A percentile compares a stretch with the other conserved stretches of the same genome.
phyloP scores from a whole-genome alignment of 2,113 vertebrate species.

The Puffinus mauretanicus region DNA sequence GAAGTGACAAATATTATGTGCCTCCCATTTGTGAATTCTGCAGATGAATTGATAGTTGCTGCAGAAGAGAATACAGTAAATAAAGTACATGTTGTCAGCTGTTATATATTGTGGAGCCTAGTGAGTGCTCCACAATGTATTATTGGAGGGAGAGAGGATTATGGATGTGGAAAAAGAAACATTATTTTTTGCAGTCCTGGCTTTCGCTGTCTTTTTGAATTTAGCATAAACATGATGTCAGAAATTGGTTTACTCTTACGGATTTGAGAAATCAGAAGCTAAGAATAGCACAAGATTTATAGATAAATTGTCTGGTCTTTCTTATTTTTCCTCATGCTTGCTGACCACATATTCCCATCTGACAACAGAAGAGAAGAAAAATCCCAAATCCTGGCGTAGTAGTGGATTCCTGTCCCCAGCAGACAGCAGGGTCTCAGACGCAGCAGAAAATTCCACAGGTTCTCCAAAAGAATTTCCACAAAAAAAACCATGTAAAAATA shows the following conservation, averaged over 20 bases:
- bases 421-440: background rate
- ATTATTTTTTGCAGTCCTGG: background rate
- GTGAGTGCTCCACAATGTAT: background rate
- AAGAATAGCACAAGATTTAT: background rate
- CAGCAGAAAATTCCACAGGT: background rate
- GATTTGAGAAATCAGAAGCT: background rate
- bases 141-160: background rate
- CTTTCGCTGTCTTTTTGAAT: background rate
- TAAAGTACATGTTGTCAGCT: background rate
- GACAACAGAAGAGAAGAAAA: background rate
- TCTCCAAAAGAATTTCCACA: background rate
- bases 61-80: background rate
- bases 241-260: background rate
- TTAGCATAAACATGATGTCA: background rate
- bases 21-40: background rate
- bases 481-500: background rate
- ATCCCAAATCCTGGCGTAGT: background rate
- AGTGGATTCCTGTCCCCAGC: background rate
- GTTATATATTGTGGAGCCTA: background rate
- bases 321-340: background rate
- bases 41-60: background rate
- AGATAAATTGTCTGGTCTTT: background rate
- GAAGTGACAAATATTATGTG: background rate
- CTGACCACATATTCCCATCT: background rate
- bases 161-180: background rate